Evolutionary conservation across 2,113 vertebrate genomes (phyloP).

Genomic region (Myocastor coypus): DNA sequence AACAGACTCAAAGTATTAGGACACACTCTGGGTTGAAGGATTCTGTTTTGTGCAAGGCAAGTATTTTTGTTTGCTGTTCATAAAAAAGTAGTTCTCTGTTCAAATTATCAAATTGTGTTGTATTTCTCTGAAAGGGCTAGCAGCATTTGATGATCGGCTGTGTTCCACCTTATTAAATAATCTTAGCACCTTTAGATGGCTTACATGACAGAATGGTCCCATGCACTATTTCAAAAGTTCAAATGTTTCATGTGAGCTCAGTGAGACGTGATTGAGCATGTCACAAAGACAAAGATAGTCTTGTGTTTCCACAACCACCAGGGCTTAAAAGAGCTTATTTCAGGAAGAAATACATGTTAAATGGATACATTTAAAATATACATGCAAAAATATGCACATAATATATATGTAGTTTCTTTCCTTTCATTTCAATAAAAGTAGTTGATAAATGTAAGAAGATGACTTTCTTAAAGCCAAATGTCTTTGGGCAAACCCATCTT

Average conservation of each 20-base stretch:
- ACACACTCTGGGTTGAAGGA: slow-evolving; percentile 25
- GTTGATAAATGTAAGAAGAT: background rate
- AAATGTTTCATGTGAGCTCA: slow-evolving; percentile 32
- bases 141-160: slow-evolving; percentile 36
- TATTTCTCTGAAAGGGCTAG: slow-evolving; percentile 48
- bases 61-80: slow-evolving; percentile 13
- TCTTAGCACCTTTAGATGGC: background rate
- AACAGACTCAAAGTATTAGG: background rate
- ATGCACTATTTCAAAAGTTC: slow-evolving; percentile 48
- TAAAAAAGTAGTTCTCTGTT: background rate
- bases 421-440: slow-evolving; percentile 56
- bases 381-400: background rate
- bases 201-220: slow-evolving; percentile 12
- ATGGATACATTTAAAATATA: background rate
- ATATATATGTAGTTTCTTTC: background rate
- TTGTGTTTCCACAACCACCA: background rate
- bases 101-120: background rate
- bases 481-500: background rate
- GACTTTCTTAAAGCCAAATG: background rate
- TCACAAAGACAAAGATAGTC: slow-evolving; percentile 17
- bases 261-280: slow-evolving; percentile 7
- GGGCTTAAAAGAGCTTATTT: slow-evolving; percentile 45
- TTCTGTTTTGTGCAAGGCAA: background rate
- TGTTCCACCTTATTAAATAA: slow-evolving; percentile 4
- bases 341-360: background rate